A percentile compares a stretch with the other conserved stretches of the same genome.
These are phyloP conservation scores for Epinephelus cyanopodus DNA, from an alignment of 2,113 vertebrate genomes.

Conservation along the genomic window DNA sequence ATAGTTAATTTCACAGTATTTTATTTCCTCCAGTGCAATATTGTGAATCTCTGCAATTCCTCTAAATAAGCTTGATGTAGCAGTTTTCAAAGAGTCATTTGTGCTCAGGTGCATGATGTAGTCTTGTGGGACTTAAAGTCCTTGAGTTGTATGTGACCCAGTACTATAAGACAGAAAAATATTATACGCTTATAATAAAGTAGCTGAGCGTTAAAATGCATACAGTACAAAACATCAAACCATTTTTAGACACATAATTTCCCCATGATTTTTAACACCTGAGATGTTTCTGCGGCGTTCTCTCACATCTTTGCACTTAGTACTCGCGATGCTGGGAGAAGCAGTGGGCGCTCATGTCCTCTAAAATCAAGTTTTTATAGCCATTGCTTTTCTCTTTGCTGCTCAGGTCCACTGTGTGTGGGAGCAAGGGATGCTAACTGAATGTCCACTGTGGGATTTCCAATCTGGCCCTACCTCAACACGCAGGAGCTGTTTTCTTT, in stretches of 20 bases:
- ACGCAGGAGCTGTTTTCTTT: neutral
- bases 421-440: neutral
- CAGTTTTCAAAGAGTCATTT: slow-evolving; percentile 33
- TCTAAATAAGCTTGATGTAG: slow-evolving; percentile 30
- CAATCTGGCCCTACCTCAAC: neutral
- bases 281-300: neutral
- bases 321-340: neutral
- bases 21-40: neutral
- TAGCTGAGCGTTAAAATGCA: slow-evolving; percentile 2
- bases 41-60: slow-evolving; percentile 1
- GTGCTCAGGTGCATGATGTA: slow-evolving; percentile 14
- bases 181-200: neutral
- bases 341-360: neutral
- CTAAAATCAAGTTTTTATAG: slow-evolving; percentile 3
- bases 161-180: slow-evolving; percentile 11
- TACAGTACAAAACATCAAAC: too few species aligned
- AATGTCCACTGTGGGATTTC: neutral
- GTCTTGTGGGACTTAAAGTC: slow-evolving; percentile 28
- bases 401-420: neutral
- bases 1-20: neutral
- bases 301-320: neutral
- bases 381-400: neutral
- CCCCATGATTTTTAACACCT: neutral
- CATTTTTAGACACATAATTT: neutral
- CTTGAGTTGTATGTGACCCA: slow-evolving; percentile 34